These are phyloP conservation scores for Arenaria interpres DNA, from an alignment of 2,113 vertebrate species.

Conservation along the genomic window DNA sequence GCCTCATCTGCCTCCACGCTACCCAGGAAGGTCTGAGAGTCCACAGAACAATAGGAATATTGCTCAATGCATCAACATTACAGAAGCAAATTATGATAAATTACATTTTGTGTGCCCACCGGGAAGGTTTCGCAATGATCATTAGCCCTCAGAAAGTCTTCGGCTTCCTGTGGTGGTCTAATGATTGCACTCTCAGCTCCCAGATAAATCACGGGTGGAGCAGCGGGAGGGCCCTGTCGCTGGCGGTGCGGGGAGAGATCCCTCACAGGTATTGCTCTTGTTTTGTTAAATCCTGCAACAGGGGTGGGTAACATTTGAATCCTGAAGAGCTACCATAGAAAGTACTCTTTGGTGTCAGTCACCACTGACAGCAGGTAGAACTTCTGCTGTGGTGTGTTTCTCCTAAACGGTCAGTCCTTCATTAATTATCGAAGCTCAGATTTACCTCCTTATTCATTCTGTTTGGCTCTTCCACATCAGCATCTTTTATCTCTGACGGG, in stretches of 20 bases:
- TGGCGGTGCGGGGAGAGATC: neutral
- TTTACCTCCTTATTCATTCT: neutral
- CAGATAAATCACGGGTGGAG: neutral
- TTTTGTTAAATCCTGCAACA: neutral
- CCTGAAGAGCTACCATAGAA: rapidly evolving
- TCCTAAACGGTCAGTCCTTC: neutral
- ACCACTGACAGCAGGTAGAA: neutral
- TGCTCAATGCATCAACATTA: neutral
- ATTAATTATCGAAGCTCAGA: neutral
- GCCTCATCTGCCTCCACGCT: neutral
- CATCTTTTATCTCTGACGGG: neutral
- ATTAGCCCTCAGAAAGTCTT: neutral
- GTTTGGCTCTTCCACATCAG: neutral
- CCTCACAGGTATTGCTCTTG: neutral
- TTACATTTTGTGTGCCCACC: neutral
- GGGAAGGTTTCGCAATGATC: neutral
- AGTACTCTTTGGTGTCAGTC: rapidly evolving
- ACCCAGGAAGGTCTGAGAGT: neutral
- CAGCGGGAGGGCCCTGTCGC: neutral
- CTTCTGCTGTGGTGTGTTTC: neutral
- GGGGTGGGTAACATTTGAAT: neutral
- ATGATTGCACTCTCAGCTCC: neutral
- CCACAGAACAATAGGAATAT: rapidly evolving
- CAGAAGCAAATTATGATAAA: neutral
- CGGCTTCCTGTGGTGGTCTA: neutral